Base-by-base conservation (phyloP, 2,797 vertebrate genomes). In the Sparidentex hasta region DNA sequence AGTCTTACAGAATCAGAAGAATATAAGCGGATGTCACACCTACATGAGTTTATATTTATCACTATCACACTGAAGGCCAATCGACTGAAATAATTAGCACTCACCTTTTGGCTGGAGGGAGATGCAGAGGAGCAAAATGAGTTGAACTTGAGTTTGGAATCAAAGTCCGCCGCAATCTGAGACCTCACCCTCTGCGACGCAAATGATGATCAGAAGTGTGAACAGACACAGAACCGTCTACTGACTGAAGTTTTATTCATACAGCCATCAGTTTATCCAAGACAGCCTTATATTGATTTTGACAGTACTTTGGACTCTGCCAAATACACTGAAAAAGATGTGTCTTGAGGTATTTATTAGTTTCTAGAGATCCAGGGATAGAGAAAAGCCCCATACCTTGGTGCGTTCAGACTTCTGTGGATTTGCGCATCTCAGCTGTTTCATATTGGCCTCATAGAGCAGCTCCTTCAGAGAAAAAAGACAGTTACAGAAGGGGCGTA, bases 371-470 rank as follows among this genome's bases (percentile, higher is more conserved):
- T 61, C 18, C 12, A 23, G 18, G 7, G 38, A 23, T 43, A 29
- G 21, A 25, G 78, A 76, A 51, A 3, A 44, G 11, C 23, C 21
- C 64, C 4, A 8, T 78, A 96, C 96, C 93, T 83, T 86, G 33
- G 91, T 91, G 77, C 83, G 88, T 21, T 91, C 84, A 75, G 94
- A 87, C 65, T 95, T 97, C 27, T 94, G 78, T 56, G 92, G 71
- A 65, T 93, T 92, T 52, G 93, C 96, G 80, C 97, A 97, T 44
- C 71, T 93, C 82, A 96, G 96, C 73, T 86, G 95, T 63, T 92
- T 89, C 66, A 85, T 52, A 61, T 96, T 98, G 17, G 96, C 95
- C 84, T 94, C 94, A 67, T 95, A 90, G 67, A 98, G 90, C 55
- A 94, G 93, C 83, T 96, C 93, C 98, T 99, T 87, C 52, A 70